These are phyloP conservation scores for Mayetiola destructor DNA, from an alignment of 2,888 invertebrate species.

Conservation along the genomic window DNA sequence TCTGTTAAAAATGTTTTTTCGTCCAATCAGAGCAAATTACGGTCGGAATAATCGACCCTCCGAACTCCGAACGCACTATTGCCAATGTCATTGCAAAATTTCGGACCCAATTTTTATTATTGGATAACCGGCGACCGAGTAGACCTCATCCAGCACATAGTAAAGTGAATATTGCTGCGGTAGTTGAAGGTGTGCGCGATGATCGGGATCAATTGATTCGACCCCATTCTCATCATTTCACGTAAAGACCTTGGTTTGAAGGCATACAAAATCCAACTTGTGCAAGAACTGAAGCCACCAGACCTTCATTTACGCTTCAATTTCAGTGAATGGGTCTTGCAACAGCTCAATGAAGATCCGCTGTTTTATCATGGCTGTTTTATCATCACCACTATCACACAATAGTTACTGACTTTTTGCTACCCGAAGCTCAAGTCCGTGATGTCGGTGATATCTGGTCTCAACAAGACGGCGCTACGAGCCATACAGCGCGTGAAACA, in stretches of 20 bases:
- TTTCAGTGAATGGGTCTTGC: no score
- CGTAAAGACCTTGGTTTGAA: slow-evolving; percentile 15
- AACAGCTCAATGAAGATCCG: background rate
- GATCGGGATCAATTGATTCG: slow-evolving; percentile 19
- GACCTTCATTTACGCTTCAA: no score
- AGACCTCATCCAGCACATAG: slow-evolving; percentile 23
- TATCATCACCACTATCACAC: background rate
- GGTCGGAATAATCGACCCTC: no score
- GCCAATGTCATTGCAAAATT: no score
- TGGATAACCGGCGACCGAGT: slow-evolving; percentile 21
- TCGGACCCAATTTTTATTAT: slow-evolving; percentile 21
- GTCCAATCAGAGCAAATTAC: no score
- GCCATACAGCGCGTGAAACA: background rate
- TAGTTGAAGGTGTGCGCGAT: slow-evolving; percentile 18
- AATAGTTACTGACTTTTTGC: background rate
- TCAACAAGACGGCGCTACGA: slow-evolving; percentile 14
- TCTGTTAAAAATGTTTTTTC: no score
- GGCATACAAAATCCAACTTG: slow-evolving; percentile 17
- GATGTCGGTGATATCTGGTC: background rate
- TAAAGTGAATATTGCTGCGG: slow-evolving; percentile 23
- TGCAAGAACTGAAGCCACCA: slow-evolving; percentile 18
- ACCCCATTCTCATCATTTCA: slow-evolving; percentile 19
- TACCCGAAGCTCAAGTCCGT: background rate
- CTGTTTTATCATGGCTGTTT: background rate
- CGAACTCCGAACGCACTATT: no score